Evolutionary conservation across 2,888 invertebrate species (phyloP).

Genomic region (Drosophila setosimentum): DNA sequence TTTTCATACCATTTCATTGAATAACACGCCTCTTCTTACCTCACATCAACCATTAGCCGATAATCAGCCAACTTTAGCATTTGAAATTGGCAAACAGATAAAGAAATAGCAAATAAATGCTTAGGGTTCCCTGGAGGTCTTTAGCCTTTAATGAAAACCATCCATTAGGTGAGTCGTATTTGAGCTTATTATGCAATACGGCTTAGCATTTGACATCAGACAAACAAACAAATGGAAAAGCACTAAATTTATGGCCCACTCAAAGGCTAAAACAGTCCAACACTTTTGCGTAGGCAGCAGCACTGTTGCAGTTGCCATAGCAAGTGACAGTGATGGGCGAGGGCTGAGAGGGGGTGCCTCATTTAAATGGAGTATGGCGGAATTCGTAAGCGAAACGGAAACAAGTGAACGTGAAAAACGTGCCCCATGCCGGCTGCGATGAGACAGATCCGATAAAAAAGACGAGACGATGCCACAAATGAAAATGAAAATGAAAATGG

Average conservation of each 20-base stretch:
- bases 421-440: slow-evolving; percentile 45
- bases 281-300: slow-evolving; percentile 48
- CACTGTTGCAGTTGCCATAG: slow-evolving; percentile 15
- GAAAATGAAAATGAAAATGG: slow-evolving; percentile 28
- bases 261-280: slow-evolving; percentile 48
- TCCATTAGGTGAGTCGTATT: slow-evolving; percentile 24
- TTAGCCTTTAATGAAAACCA: slow-evolving; percentile 47
- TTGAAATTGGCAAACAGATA: slow-evolving; percentile 3
- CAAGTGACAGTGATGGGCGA: neutral
- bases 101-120: slow-evolving; percentile 1
- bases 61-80: neutral
- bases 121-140: neutral
- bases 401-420: slow-evolving; percentile 78
- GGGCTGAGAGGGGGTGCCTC: neutral
- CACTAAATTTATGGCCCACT: slow-evolving; percentile 71
- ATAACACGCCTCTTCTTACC: neutral
- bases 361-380: slow-evolving; percentile 42
- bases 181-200: slow-evolving; percentile 61
- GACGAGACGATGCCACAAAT: slow-evolving; percentile 9
- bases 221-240: slow-evolving; percentile 43
- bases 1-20: neutral
- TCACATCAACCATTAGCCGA: slow-evolving; percentile 4
- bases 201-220: slow-evolving; percentile 45
- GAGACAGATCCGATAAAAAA: slow-evolving; percentile 46
- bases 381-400: slow-evolving; percentile 61